phyloP scores from a whole-genome alignment of 2,888 invertebrate species.

The Drosophila anomelani region DNA sequence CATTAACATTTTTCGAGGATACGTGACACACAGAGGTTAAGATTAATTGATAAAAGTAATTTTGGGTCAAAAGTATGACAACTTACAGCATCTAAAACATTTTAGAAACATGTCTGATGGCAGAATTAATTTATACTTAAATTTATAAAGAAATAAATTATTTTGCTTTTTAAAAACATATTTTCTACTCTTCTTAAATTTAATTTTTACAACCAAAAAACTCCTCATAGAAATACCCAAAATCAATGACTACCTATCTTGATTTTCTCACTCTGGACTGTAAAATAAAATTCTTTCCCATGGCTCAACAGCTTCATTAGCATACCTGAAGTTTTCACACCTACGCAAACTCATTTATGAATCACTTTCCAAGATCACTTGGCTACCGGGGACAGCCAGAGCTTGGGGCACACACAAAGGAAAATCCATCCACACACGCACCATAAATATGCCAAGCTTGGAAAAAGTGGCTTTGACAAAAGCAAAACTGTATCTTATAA shows the following conservation, averaged over 20 bases:
- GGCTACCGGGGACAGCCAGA: constrained; percentile 2
- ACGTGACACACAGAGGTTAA: not conserved
- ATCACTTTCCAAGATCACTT: constrained; percentile 24
- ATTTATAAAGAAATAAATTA: not conserved
- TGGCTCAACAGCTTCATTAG: constrained; percentile 26
- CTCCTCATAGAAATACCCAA: not conserved
- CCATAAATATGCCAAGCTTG: constrained; percentile 40
- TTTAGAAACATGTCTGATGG: not conserved
- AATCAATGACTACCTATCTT: constrained; percentile 4
- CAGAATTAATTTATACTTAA: not conserved
- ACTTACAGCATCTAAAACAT: not conserved
- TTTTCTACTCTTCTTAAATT: not conserved
- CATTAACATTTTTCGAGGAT: not conserved
- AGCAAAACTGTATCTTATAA: constrained; percentile 68
- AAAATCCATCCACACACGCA: constrained; percentile 35
- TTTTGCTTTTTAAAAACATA: not conserved
- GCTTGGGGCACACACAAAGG: constrained; percentile 42
- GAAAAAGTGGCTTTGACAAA: constrained; percentile 59
- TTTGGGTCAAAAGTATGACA: not conserved
- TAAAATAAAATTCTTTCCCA: constrained; percentile 18
- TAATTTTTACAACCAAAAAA: not conserved
- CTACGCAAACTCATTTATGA: constrained; percentile 17
- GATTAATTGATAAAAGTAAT: constrained; percentile 7
- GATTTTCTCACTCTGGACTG: constrained; percentile 3
- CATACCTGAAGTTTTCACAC: constrained; percentile 38